These are phyloP conservation scores for Drosophila navojoa DNA, from an alignment of 1,140 invertebrate species.

Conservation along the genomic window DNA sequence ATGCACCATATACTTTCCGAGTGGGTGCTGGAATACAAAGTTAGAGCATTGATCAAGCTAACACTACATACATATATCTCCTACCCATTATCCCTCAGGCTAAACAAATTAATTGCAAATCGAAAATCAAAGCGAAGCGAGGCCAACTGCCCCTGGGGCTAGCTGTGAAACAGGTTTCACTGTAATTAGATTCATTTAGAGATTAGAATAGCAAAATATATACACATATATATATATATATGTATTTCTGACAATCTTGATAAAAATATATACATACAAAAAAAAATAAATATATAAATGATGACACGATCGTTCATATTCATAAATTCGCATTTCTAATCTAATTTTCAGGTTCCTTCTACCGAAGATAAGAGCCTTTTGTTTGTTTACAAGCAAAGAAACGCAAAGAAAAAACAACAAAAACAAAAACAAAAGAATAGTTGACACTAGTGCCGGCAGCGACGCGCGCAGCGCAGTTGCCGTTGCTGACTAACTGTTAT, in stretches of 20 bases:
- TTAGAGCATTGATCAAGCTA: background rate
- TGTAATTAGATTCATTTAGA: conserved; percentile 41
- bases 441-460: conserved; percentile 7
- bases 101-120: conserved; percentile 14
- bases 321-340: conserved; percentile 19
- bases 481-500: conserved; percentile 35
- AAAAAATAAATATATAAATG: background rate
- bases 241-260: conserved; percentile 18
- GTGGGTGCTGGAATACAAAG: conserved; percentile 1
- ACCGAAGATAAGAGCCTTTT: conserved; percentile 32
- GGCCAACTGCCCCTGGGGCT: conserved; percentile 25
- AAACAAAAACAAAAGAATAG: background rate
- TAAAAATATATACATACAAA: conserved; percentile 4
- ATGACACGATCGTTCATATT: conserved; percentile 18
- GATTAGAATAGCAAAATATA: conserved; percentile 37
- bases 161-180: conserved; percentile 36
- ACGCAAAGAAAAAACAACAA: background rate
- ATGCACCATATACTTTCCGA: background rate
- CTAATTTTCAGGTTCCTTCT: conserved; percentile 7
- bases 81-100: background rate
- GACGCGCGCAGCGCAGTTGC: background rate
- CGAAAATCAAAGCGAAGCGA: no score
- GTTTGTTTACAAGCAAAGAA: conserved; percentile 43
- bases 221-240: background rate
- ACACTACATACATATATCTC: background rate